Evolutionary conservation across 2,888 invertebrate species (phyloP).

Genomic region (Brachycybe producta): DNA sequence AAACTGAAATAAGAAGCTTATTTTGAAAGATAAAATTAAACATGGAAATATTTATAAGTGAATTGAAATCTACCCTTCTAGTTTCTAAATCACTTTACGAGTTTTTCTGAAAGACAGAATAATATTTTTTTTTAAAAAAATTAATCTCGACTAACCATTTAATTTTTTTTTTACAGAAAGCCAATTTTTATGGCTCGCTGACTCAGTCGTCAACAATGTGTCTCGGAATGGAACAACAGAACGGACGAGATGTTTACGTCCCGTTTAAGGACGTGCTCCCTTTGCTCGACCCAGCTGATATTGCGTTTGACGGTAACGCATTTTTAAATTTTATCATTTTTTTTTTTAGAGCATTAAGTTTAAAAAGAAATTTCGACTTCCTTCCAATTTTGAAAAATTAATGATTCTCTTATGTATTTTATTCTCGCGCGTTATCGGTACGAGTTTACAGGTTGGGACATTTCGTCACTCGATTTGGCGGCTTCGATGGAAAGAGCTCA

Average conservation of each 20-base stretch:
- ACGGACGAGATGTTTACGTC: slow-evolving; percentile 62
- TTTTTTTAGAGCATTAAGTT: not conserved
- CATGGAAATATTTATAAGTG: no score
- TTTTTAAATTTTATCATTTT: not conserved
- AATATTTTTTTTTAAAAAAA: no score
- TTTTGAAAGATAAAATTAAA: no score
- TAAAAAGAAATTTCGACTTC: no score
- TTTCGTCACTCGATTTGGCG: slow-evolving; percentile 62
- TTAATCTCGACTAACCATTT: no score
- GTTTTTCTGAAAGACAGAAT: no score
- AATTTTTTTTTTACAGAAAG: slow-evolving; percentile 37
- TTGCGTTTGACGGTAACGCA: slow-evolving; percentile 56
- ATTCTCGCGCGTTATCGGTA: no score
- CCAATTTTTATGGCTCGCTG: slow-evolving; percentile 87
- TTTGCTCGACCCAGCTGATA: slow-evolving; percentile 65
- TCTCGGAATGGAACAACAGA: slow-evolving; percentile 62
- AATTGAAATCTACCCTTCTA: no score
- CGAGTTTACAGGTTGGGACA: slow-evolving; percentile 28
- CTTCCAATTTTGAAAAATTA: no score
- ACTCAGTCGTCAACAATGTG: slow-evolving; percentile 81
- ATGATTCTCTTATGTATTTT: no score
- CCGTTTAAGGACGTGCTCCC: slow-evolving; percentile 49
- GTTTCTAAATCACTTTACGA: no score
- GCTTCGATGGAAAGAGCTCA: slow-evolving; percentile 76
- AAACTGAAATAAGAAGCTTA: no score